These are phyloP conservation scores for Salvelinus fontinalis DNA, from an alignment of 2,113 vertebrate genomes.

Conservation along the genomic window DNA sequence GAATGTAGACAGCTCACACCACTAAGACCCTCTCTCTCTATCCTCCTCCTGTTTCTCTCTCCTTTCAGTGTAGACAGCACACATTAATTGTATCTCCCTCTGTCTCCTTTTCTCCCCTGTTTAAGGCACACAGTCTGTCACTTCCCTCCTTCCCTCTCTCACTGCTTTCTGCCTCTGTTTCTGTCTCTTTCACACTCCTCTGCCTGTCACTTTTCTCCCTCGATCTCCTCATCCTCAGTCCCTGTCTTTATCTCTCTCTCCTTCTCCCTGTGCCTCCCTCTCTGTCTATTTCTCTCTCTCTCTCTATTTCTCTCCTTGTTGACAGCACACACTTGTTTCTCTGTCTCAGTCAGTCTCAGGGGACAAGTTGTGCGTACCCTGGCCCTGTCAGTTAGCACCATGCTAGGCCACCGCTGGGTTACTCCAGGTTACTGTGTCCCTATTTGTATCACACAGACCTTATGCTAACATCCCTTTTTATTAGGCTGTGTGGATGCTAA, in stretches of 20 bases:
- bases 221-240: not conserved
- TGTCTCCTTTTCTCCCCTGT: not conserved
- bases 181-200: not conserved
- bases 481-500: not conserved
- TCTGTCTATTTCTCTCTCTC: not conserved
- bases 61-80: no score
- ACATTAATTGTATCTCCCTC: not conserved
- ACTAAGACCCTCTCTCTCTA: no score
- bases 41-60: not conserved
- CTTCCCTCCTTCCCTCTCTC: not conserved
- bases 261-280: conserved; percentile 1
- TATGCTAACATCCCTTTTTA: not conserved
- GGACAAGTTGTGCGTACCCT: not conserved
- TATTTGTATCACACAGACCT: not conserved
- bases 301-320: not conserved
- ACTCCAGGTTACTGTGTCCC: not conserved
- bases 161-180: conserved; percentile 7
- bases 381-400: not conserved
- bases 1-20: no score
- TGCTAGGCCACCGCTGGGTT: not conserved
- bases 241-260: not conserved
- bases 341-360: conserved; percentile 3
- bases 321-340: not conserved
- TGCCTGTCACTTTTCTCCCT: not conserved
- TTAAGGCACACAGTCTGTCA: not conserved